Conservation (phyloP, 1,140 invertebrate genomes). For the Periplaneta americana region DNA sequence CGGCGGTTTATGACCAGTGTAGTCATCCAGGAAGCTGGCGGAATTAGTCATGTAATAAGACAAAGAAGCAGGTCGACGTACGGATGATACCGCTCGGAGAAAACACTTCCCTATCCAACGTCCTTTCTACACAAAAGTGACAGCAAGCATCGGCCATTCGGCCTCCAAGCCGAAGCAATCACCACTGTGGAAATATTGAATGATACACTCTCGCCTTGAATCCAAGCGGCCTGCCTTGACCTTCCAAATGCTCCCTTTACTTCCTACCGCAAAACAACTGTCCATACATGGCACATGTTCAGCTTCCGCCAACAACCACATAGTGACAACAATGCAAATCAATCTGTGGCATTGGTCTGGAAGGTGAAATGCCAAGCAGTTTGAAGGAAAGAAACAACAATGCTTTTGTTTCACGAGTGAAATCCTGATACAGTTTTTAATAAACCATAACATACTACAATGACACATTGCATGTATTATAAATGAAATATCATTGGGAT, state of each 20-base stretch:
- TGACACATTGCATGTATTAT: too few relatives aligned
- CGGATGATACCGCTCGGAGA: too few relatives aligned
- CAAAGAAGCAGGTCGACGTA: not conserved
- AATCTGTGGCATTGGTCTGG: not conserved
- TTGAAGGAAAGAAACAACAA: not conserved
- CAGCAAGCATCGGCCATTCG: not conserved
- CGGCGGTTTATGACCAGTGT: not conserved
- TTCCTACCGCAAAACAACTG: not conserved
- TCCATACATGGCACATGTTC: not conserved
- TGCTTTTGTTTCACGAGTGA: too few relatives aligned
- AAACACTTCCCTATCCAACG: not conserved
- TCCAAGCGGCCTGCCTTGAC: not conserved
- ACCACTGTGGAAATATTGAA: not conserved
- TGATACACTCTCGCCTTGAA: not conserved
- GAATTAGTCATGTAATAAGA: not conserved
- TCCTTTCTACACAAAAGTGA: not conserved
- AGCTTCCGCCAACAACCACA: not conserved
- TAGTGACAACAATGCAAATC: not conserved
- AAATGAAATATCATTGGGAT: too few relatives aligned
- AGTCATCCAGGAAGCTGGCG: not conserved
- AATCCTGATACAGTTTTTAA: too few relatives aligned
- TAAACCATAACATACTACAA: too few relatives aligned
- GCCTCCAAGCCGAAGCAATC: not conserved
- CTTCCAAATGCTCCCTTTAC: not conserved
- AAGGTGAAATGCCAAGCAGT: not conserved